Evolutionary conservation across 2,797 vertebrate species (phyloP), one percentile per base, ranked within the genome.

Genomic region (Lycodopsis pacificus): DNA sequence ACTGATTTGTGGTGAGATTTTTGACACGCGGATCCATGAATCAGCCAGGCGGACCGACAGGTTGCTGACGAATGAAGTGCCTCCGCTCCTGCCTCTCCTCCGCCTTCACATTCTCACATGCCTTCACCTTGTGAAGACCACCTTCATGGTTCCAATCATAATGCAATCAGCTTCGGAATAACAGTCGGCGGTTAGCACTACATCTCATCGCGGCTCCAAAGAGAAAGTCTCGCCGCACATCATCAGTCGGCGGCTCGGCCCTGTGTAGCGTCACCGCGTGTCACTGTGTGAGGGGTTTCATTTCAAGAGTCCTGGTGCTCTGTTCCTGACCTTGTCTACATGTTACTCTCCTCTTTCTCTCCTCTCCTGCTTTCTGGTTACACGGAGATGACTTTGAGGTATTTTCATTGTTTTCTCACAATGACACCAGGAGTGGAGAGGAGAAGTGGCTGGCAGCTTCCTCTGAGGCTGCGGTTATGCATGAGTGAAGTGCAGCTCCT

Each of bases 21-120:
- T 82, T 86, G 90, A 92, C 86, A 84, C 90, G 88, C 51, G 74
- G 22, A 34, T 22, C 86, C 82, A 79, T 88, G 87, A 89, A 91
- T 93, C 92, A 90, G 63, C 27, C 51, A 15, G 61, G 77, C 81
- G 14, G 81, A 40, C 67, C 17, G 88, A 74, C 86, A 67, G 85
- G 82, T 70, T 69, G 88, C 61, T 92, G 93, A 93, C 67, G 61
- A 86, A 93, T 91, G 89, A 81, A 91, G 86, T 87, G 87, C 53
- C 71, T 73, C 65, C 13, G 6, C 79, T 86, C 58, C 81, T 11
- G 78, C 65, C 72, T 71, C 82, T 53, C 59, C 74, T 82, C 77
- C 19, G 19, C 49, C 38, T 58, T 72, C 73, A 62, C 80, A 7
- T 78, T 84, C 74, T 83, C 87, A 42, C 73, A 82, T 61, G 65